phyloP scores from a whole-genome alignment of 2,888 invertebrate genomes.

The Petrolisthes manimaculis region DNA sequence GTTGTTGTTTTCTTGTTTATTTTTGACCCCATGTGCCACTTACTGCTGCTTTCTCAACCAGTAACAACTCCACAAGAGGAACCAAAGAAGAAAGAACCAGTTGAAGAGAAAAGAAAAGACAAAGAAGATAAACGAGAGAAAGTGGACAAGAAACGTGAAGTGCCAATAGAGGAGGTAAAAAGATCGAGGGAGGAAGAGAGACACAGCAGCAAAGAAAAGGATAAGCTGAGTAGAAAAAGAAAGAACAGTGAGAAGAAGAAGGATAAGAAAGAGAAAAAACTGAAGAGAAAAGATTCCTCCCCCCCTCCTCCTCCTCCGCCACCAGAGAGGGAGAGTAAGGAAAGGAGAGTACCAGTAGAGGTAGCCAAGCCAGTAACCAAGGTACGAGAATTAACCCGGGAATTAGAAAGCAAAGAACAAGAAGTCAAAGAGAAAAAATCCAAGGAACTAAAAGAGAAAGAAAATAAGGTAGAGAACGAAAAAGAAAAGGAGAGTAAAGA shows the following conservation, averaged over 20 bases:
- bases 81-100: constrained; percentile 42
- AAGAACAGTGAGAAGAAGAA: constrained; percentile 45
- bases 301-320: not conserved
- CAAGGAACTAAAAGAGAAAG: not conserved
- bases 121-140: constrained; percentile 50
- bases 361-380: constrained; percentile 18
- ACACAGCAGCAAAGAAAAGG: constrained; percentile 43
- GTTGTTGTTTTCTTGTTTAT: too few relatives aligned
- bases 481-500: constrained; percentile 9
- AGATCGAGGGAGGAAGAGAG: constrained; percentile 37
- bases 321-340: constrained; percentile 9
- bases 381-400: constrained; percentile 10
- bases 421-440: constrained; percentile 14
- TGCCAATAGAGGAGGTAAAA: constrained; percentile 39
- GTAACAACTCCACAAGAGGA: constrained; percentile 43
- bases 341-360: constrained; percentile 20
- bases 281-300: constrained; percentile 38
- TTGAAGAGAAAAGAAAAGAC: constrained; percentile 51
- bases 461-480: not conserved
- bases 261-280: constrained; percentile 53
- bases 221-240: constrained; percentile 36
- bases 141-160: not conserved
- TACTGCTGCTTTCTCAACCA: not conserved
- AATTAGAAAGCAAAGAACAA: constrained; percentile 1
- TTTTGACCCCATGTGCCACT: not conserved